phyloP scores from a whole-genome alignment of 2,888 invertebrate species.

The Saturnia pavonia region DNA sequence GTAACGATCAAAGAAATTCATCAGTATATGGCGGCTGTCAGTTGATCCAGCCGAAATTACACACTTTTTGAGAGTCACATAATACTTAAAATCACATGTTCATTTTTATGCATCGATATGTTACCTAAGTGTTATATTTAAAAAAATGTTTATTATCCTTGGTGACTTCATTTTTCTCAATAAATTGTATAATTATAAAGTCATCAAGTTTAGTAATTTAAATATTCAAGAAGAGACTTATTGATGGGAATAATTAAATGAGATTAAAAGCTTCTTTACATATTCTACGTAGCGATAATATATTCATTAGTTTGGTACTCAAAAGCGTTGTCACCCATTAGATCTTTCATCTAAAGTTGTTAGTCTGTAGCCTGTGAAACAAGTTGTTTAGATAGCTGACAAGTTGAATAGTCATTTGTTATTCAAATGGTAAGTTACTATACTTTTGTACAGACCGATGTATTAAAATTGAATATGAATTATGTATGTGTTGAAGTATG shows the following conservation, averaged over 20 bases:
- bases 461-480: too few species aligned
- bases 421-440: background rate
- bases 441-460: background rate
- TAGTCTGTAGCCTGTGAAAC: background rate
- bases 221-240: constrained; percentile 69
- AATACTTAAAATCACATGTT: too few species aligned
- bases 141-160: too few species aligned
- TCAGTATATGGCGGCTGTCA: too few species aligned
- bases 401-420: background rate
- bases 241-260: constrained; percentile 73
- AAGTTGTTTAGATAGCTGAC: background rate
- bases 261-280: constrained; percentile 71
- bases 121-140: too few species aligned
- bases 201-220: constrained; percentile 48
- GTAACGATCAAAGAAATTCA: too few species aligned
- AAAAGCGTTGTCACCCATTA: constrained; percentile 67
- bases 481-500: too few species aligned
- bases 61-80: too few species aligned
- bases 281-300: constrained; percentile 60
- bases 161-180: background rate
- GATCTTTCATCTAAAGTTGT: constrained; percentile 29
- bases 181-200: constrained; percentile 17
- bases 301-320: constrained; percentile 64
- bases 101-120: too few species aligned
- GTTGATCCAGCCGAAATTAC: too few species aligned